Base-by-base conservation (phyloP, 2,888 invertebrate species). In the Drosophila neutralis region DNA sequence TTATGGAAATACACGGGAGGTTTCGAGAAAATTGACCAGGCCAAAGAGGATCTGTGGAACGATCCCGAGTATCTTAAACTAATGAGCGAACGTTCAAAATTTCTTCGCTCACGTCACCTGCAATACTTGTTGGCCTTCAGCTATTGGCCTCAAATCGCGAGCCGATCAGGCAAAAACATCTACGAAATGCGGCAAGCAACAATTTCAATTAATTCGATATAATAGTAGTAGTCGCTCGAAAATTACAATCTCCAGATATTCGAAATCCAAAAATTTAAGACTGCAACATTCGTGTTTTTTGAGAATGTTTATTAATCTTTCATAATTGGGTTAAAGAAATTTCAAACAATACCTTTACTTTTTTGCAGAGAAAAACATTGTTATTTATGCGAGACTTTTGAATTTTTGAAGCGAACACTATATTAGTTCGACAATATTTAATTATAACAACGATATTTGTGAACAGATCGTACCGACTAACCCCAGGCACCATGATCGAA, bases 401-500 rank as follows among this genome's bases (percentile, higher is more conserved):
- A 38, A 27, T 27, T 29, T 38, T 29, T 27, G 15, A 45, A 38
- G 38, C 56, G 56, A 56, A 15, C 5, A 27, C 18, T 27, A 4
- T 4, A 27, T 56, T 4, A 54, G 3, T 24, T 35, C 6, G 24
- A 35, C 10, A 4, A 35, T 6, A 6, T 35, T 54, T 24, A 35
- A 27, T 38, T 36, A 1, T 18, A 38, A 54, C 35, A 27, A 24
- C 27, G 3, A 27, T 27, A 49, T 24, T 38, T 56, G 13, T 11
- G 11, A 24, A 54, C 56, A 93, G 94, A 7, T 95, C 96, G 86
- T 98, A 97, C 93, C 97, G 98, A 78, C 94, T 99, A 49, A 98
- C 98, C 94, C 99, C 99, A 0, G 99, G 99, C 58, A 99, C 99
- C 1, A 99, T 99, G 99, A 99, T 99, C 83, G 99, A 99, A 94